Conservation (phyloP, 2,888 invertebrate genomes). For the Andrena camellia region DNA sequence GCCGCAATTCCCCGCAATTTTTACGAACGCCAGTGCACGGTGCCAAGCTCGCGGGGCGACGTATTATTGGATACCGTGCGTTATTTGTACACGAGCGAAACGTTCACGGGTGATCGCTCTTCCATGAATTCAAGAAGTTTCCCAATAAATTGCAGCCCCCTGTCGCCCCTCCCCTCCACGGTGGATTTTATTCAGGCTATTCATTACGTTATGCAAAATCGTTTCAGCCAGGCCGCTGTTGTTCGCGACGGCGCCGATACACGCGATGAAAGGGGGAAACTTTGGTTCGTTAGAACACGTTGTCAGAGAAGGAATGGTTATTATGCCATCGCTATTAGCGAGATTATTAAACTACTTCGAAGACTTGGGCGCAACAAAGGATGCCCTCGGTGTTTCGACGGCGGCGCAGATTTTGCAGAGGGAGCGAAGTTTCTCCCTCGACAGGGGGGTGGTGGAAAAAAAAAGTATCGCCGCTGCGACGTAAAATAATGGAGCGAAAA, state of each 20-base stretch:
- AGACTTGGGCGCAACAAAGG: slow-evolving; percentile 34
- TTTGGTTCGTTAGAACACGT: slow-evolving; percentile 42
- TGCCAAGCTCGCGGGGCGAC: background rate
- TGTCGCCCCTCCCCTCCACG: background rate
- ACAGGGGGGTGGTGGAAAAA: background rate
- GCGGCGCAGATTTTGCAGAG: background rate
- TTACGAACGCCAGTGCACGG: too few relatives aligned
- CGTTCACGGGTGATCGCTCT: background rate
- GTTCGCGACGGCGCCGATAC: slow-evolving; percentile 11
- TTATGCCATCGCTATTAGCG: slow-evolving; percentile 41
- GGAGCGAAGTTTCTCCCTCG: background rate
- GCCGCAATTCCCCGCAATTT: too few relatives aligned
- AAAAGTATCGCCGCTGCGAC: background rate
- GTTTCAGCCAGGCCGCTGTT: background rate
- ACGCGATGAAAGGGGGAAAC: slow-evolving; percentile 31
- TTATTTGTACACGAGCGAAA: slow-evolving; percentile 5
- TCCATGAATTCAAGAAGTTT: background rate
- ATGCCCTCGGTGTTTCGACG: background rate
- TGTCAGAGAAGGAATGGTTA: slow-evolving; percentile 34
- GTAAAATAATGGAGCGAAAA: background rate
- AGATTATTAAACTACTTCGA: slow-evolving; percentile 40
- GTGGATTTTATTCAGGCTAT: slow-evolving; percentile 6
- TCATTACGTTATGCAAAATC: slow-evolving; percentile 9
- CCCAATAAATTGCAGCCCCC: background rate
- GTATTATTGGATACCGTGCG: background rate